Evolutionary conservation across 2,113 vertebrate genomes (phyloP).

Genomic region (Mola mola): DNA sequence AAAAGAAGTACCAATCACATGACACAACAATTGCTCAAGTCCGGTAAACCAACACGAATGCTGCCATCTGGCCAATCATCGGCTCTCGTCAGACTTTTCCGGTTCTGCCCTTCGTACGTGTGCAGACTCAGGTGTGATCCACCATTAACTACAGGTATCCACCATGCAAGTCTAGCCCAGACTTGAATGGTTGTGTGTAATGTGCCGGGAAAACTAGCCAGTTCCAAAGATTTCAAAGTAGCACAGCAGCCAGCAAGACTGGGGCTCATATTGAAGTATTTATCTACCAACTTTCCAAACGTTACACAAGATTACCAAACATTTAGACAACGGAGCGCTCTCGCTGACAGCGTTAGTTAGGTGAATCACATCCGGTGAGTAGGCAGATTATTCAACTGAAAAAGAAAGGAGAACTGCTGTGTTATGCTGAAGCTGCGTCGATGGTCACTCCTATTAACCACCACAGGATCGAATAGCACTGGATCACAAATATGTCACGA

Average conservation of each 20-base stretch:
- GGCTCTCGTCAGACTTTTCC: no score
- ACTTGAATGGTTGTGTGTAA: neutral
- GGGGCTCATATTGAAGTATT: slow-evolving; percentile 52
- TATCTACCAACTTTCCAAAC: slow-evolving; percentile 70
- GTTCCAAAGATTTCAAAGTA: slow-evolving; percentile 22
- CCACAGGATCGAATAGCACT: slow-evolving; percentile 39
- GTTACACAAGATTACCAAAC: slow-evolving; percentile 72
- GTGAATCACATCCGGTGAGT: slow-evolving; percentile 81
- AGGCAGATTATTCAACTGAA: slow-evolving; percentile 70
- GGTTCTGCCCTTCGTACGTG: no score
- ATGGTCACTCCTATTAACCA: slow-evolving; percentile 50
- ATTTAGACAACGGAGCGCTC: slow-evolving; percentile 69
- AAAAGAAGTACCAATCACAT: no score
- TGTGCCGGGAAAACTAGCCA: no score
- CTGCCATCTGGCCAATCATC: no score
- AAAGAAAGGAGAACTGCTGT: slow-evolving; percentile 34
- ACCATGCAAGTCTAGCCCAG: neutral
- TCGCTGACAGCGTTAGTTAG: slow-evolving; percentile 57
- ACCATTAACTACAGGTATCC: no score
- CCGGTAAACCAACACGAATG: no score
- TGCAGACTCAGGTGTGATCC: no score
- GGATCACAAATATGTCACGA: slow-evolving; percentile 30
- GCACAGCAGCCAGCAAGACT: slow-evolving; percentile 22
- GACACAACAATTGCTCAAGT: no score
- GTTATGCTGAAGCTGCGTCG: slow-evolving; percentile 24